phyloP scores from a whole-genome alignment of 1,140 invertebrate genomes.

The Drosophila equinoxialis region DNA sequence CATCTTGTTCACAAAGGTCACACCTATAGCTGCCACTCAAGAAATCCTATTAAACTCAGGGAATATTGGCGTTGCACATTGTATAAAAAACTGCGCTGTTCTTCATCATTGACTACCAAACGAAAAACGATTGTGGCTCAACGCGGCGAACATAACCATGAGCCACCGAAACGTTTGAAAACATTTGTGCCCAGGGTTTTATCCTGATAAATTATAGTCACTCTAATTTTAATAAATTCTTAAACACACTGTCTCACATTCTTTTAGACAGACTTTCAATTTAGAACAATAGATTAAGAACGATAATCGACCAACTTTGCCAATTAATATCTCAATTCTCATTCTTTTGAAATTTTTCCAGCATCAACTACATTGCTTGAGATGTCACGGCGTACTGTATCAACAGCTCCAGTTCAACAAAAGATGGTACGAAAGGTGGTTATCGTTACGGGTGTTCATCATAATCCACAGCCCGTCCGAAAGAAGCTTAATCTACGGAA shows the following conservation, averaged over 20 bases:
- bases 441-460: not conserved
- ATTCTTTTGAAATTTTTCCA: not conserved
- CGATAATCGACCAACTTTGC: not conserved
- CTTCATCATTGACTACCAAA: conserved; percentile 52
- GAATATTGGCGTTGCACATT: conserved; percentile 68
- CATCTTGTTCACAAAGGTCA: conserved; percentile 61
- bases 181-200: conserved; percentile 56
- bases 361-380: conserved; percentile 7
- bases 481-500: conserved; percentile 20
- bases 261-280: not conserved
- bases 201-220: not conserved
- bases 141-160: conserved; percentile 63
- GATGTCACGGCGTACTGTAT: not conserved
- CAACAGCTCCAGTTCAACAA: not conserved
- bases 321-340: not conserved
- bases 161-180: conserved; percentile 42
- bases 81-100: conserved; percentile 59
- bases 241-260: not conserved
- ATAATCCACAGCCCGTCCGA: not conserved
- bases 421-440: not conserved
- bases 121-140: conserved; percentile 44
- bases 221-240: not conserved
- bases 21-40: conserved; percentile 53
- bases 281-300: too few species aligned
- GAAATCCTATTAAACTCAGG: conserved; percentile 38